These are phyloP conservation scores for Porites lobata DNA, from an alignment of 92 coral and sea anemone species.

Conservation along the genomic window DNA sequence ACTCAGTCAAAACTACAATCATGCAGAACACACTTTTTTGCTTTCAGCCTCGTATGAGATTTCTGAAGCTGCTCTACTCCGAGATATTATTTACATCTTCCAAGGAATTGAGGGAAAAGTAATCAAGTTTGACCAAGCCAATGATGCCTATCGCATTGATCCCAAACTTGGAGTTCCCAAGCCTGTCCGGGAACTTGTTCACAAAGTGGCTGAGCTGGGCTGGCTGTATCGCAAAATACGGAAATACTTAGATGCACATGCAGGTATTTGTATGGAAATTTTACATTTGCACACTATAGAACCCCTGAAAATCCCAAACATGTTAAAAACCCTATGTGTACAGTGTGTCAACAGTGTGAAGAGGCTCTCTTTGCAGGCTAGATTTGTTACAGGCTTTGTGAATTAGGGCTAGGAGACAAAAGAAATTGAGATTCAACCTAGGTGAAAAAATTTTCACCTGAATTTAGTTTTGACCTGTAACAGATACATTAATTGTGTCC, in stretches of 20 bases:
- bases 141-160: constrained; percentile 93
- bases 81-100: constrained; percentile 94
- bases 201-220: constrained; percentile 96
- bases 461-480: too few species aligned
- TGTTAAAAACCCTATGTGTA: not conserved
- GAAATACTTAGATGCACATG: constrained; percentile 94
- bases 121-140: constrained; percentile 91
- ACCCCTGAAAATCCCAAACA: not conserved
- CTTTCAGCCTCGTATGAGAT: constrained; percentile 90
- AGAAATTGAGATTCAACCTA: too few species aligned
- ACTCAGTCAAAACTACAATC: not conserved
- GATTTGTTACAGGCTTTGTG: too few species aligned
- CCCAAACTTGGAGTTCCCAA: constrained; percentile 91
- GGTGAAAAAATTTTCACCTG: too few species aligned
- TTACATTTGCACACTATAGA: not conserved
- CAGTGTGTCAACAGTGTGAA: too few species aligned
- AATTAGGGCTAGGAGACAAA: too few species aligned
- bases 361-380: too few species aligned
- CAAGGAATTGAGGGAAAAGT: constrained; percentile 99
- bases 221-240: constrained; percentile 96
- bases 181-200: constrained; percentile 90
- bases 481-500: too few species aligned
- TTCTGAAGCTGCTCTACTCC: constrained; percentile 91
- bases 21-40: not conserved
- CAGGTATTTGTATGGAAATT: constrained; percentile 52